These are phyloP conservation scores for Brienomyrus brachyistius DNA, from an alignment of 2,113 vertebrate species.

Conservation along the genomic window DNA sequence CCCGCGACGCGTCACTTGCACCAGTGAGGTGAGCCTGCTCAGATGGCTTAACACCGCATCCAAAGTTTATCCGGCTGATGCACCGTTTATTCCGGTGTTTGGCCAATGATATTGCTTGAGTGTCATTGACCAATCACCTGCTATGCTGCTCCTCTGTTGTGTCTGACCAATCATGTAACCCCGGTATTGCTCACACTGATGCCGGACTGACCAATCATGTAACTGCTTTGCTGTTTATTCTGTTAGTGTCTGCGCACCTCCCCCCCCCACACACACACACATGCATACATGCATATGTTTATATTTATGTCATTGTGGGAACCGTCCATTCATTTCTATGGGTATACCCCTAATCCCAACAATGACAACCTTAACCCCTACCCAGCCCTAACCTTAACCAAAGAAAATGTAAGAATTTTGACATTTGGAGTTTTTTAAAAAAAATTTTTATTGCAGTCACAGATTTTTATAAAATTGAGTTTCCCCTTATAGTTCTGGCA, in stretches of 20 bases:
- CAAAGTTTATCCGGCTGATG: background rate
- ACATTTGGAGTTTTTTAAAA: background rate
- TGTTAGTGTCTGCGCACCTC: background rate
- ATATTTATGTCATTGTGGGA: background rate
- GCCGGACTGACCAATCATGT: background rate
- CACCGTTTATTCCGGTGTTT: background rate
- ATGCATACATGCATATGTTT: background rate
- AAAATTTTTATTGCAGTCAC: background rate
- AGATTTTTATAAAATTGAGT: background rate
- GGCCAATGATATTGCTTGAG: background rate
- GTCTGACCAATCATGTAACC: background rate
- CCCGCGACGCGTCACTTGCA: constrained; percentile 69
- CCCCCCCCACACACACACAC: too few species aligned
- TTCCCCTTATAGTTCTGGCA: background rate
- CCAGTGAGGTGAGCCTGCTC: constrained; percentile 63
- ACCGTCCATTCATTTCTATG: background rate
- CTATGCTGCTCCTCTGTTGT: background rate
- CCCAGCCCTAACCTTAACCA: background rate
- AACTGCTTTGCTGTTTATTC: background rate
- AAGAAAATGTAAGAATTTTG: background rate
- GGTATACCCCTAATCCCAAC: background rate
- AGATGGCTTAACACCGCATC: background rate
- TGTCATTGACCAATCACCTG: background rate
- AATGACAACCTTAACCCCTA: background rate
- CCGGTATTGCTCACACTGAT: background rate